Base-by-base conservation (phyloP, 1,140 invertebrate genomes). In the Mesaphorura yosii region DNA sequence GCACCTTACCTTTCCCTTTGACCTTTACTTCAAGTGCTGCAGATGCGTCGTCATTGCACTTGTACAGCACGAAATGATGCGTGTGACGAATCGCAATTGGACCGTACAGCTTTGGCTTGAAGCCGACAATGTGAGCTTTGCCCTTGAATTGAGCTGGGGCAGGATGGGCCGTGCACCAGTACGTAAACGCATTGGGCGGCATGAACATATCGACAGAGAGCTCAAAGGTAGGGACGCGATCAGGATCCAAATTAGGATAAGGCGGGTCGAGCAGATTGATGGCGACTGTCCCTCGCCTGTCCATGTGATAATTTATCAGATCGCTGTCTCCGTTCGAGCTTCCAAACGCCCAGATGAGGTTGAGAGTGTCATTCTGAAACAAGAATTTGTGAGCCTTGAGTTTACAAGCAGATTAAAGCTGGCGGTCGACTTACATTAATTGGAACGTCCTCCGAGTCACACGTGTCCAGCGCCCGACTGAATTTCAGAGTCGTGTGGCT, bases 81-180 rank as follows among this genome's bases (percentile, higher is more conserved):
- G 31, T 34, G n/a, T 34, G n/a, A 34, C n/a, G 10, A 34, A 34
- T 10, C 10, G 31, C 31, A 10, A n/a, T n/a, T 34, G 10, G 31
- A 34, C 10, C n/a, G n/a, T 34, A 10, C 10, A 34, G n/a, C 31
- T 34, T 34, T 34, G 31, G 31, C n/a, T n/a, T 34, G 31, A 34
- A 34, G 52, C 84, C 85, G 53, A 87, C 78, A 65, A 88, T 85
- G 60, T 89, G 86, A 62, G 86, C 81, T 64, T 87, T 88, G 10
- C 66, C 67, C 0, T 72, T 69, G 3, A 87, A 64, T n/a, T n/a
- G 12, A 37, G 12, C 34, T 0, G 86, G 85, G 0, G 78, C 77
- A 69, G 81, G 82, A 67, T 88, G 83, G 19, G 88, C 83, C 70
- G 86, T 88, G 66, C 85, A 88, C 85, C 85, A 88, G 65, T 88